Percentiles rank a stretch among this genome's conserved stretches.
These are phyloP conservation scores for Pomacea canaliculata DNA, from an alignment of 2,888 invertebrate genomes.

Conservation along the genomic window DNA sequence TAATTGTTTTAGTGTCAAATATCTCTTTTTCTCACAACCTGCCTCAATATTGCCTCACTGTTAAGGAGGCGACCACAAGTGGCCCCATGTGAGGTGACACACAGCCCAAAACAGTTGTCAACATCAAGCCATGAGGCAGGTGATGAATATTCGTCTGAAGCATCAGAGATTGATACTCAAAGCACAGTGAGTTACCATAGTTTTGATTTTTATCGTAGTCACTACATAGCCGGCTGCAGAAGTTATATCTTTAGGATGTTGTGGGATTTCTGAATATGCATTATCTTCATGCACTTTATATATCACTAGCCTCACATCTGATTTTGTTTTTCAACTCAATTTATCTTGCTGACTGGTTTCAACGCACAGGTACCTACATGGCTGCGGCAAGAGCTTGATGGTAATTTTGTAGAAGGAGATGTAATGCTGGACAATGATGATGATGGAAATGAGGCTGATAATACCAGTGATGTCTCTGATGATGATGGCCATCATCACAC, in stretches of 20 bases:
- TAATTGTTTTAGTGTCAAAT: no score
- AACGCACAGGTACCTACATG: constrained; percentile 63
- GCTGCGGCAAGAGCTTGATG: constrained; percentile 62
- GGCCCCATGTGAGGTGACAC: no score
- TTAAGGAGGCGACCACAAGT: constrained; percentile 6
- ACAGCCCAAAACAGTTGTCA: constrained; percentile 26
- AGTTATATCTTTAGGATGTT: not conserved
- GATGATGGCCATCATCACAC: constrained; percentile 36
- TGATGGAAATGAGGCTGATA: constrained; percentile 60
- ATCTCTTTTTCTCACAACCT: not conserved
- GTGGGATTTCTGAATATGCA: not conserved
- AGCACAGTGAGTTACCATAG: constrained; percentile 44
- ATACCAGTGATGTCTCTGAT: constrained; percentile 57
- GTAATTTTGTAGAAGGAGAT: constrained; percentile 32
- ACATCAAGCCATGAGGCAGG: constrained; percentile 62
- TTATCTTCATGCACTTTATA: no score
- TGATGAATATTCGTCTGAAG: constrained; percentile 67
- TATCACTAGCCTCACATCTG: no score
- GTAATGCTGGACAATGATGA: constrained; percentile 39
- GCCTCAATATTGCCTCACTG: no score
- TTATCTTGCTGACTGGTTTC: not conserved
- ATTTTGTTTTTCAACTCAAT: no score
- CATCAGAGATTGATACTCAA: constrained; percentile 65
- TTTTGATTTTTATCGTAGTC: no score
- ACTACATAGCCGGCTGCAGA: not conserved